Evolutionary conservation across 2,113 vertebrate genomes (phyloP), one percentile per base, ranked within the genome.

Genomic region (Strix uralensis): DNA sequence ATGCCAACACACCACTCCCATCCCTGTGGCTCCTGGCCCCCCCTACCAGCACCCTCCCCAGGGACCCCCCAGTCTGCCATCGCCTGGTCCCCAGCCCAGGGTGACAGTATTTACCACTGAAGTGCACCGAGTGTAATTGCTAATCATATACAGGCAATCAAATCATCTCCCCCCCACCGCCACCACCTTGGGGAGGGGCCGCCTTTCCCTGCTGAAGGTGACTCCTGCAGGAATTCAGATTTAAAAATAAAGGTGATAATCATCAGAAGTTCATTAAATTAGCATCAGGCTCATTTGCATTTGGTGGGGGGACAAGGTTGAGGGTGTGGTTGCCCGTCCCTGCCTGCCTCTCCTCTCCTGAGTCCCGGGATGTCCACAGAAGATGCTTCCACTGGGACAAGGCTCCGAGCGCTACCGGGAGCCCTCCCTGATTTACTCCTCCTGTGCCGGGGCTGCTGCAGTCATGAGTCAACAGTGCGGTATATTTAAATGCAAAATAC

Each of bases 71-170:
- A 17, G 4, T 27, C 62, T 89, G 75, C 87, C 73, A 8, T 2
- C 32, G 2, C 67, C 79, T 62, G 23, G 10, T 93, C 77, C 69
- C 93, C 86, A 59, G 92, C 95, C 38, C 74, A 7, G 66, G 69
- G 63, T 52, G 95, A 90, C 34, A 55, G 67, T 52, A 44, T 94
- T 93, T 88, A 78, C 82, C 10, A 30, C 82, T 46, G 84, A 57
- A 90, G 78, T 10, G 77, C 44, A 32, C 79, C 23, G 75, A 42
- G 11, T 74, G 59, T 97, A 98, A 98, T 98, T 98, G 97, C 97
- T 98, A 98, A 98, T 98, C 97, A 98, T 96, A 72, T 30, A 13
- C 83, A 94, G 90, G 97, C 97, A 98, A 98, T 98, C 98, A 98
- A 80, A 86, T 62, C 92, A 5, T 14, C 32, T 54, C 54, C 32